These are phyloP conservation scores for Sinohyriopsis cumingii DNA, from an alignment of 2,888 invertebrate species.

Conservation along the genomic window DNA sequence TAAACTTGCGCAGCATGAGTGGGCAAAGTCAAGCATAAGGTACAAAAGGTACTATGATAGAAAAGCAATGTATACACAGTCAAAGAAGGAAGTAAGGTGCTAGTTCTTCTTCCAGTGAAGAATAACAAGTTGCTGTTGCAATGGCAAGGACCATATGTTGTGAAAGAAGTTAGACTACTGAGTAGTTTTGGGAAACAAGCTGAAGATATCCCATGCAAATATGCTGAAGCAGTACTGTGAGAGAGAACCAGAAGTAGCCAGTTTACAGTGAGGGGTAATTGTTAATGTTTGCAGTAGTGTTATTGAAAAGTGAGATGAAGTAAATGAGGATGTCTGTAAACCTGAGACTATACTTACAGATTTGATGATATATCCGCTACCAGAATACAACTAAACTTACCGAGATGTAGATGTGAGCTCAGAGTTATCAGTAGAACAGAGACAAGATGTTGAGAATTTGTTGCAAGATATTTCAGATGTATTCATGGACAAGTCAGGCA, in stretches of 20 bases:
- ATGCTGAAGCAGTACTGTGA: slow-evolving; percentile 22
- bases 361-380: too few species aligned
- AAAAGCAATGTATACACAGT: slow-evolving; percentile 18
- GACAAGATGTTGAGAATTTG: background rate
- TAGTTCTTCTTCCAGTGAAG: slow-evolving; percentile 40
- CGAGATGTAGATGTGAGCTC: too few species aligned
- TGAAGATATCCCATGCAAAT: slow-evolving; percentile 23
- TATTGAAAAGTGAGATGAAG: background rate
- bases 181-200: slow-evolving; percentile 19
- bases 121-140: slow-evolving; percentile 38
- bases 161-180: slow-evolving; percentile 24
- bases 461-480: slow-evolving; percentile 14
- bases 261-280: background rate
- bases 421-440: too few species aligned
- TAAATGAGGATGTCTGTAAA: background rate
- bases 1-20: slow-evolving; percentile 21
- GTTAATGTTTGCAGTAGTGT: background rate
- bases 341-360: too few species aligned
- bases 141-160: slow-evolving; percentile 30
- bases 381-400: too few species aligned
- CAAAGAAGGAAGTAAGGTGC: slow-evolving; percentile 27
- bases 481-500: slow-evolving; percentile 16
- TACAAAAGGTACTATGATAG: slow-evolving; percentile 28
- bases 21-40: slow-evolving; percentile 10
- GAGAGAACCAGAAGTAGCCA: slow-evolving; percentile 1